Base-by-base conservation (phyloP, 2,113 vertebrate genomes). In the Nestor notabilis region DNA sequence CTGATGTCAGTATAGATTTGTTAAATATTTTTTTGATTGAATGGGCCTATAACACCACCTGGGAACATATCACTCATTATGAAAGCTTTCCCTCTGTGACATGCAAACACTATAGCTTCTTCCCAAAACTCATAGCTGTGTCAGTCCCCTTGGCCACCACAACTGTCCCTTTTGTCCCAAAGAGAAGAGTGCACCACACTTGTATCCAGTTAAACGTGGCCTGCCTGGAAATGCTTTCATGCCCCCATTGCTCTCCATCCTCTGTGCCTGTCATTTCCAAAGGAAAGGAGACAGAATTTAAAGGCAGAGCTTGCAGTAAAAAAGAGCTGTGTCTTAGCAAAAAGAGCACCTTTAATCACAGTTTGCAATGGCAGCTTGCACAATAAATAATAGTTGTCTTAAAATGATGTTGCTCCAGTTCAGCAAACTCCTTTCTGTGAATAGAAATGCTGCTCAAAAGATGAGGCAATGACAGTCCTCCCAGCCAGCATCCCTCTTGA, bases 231-330 rank as follows among this genome's bases (percentile, higher is more conserved):
- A 83, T 7, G 60, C 24, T 93, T 72, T 58, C 77, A 56, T 83
- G 28, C 61, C n/a, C 72, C 35, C 74, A 23, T 2, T 37, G 29
- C 83, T 77, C 83, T 96, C 66, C 83, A 63, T 82, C n/a, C n/a
- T n/a, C 83, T 53, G 74, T 0, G 8, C 58, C 55, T 65, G 61
- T 65, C 74, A 69, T 95, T 95, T 96, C 72, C 91, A 41, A 76
- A n/a, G n/a, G n/a, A n/a, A n/a, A n/a, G n/a, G n/a, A n/a, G n/a
- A n/a, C 93, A 89, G 77, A 96, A 97, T 89, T 89, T 92, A 94
- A 87, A 96, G 91, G 83, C 93, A 97, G 91, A 95, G 77, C 91
- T 93, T 96, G 95, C 96, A 97, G 83, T 85, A 83, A 96, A 92
- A 92, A 96, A 95, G 81, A 95, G 66, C 95, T 87, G 77, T 49